Evolutionary conservation across 2,113 vertebrate species (phyloP).

Genomic region (Pan paniscus): DNA sequence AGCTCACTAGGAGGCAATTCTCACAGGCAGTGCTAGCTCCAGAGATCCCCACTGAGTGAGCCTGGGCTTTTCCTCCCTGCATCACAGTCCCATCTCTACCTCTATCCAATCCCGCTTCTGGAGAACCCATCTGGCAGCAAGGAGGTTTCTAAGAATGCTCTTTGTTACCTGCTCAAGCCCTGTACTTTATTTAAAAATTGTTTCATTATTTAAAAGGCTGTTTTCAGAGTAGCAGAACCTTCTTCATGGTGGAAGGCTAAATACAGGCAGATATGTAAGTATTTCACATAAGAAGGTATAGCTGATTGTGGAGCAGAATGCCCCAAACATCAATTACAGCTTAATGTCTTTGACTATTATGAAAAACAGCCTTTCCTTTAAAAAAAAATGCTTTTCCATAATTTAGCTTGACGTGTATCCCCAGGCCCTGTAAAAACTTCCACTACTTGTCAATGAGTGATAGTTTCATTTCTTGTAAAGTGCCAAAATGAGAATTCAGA

Average conservation of each 20-base stretch:
- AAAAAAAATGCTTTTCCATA: not conserved
- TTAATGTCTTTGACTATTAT: not conserved
- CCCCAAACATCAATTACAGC: not conserved
- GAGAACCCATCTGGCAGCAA: not conserved
- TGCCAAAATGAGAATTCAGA: not conserved
- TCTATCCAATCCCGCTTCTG: not conserved
- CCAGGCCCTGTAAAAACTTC: not conserved
- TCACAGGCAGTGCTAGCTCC: not conserved
- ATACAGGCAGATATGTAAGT: not conserved
- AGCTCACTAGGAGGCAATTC: too few relatives aligned
- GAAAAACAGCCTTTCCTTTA: not conserved
- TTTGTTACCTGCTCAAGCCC: not conserved
- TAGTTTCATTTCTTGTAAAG: not conserved
- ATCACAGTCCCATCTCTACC: too few relatives aligned
- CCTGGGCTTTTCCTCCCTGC: not conserved
- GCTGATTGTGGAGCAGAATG: not conserved
- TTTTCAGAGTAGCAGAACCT: not conserved
- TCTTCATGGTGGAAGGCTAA: not conserved
- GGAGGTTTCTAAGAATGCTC: not conserved
- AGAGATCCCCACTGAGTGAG: not conserved
- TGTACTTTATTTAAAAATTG: not conserved
- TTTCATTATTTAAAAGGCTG: not conserved
- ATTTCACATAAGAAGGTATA: not conserved
- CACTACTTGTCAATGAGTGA: not conserved
- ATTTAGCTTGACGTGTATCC: not conserved